Evolutionary conservation across 2,113 vertebrate genomes (phyloP), one percentile per base, ranked within the genome.

Genomic region (Origma solitaria): DNA sequence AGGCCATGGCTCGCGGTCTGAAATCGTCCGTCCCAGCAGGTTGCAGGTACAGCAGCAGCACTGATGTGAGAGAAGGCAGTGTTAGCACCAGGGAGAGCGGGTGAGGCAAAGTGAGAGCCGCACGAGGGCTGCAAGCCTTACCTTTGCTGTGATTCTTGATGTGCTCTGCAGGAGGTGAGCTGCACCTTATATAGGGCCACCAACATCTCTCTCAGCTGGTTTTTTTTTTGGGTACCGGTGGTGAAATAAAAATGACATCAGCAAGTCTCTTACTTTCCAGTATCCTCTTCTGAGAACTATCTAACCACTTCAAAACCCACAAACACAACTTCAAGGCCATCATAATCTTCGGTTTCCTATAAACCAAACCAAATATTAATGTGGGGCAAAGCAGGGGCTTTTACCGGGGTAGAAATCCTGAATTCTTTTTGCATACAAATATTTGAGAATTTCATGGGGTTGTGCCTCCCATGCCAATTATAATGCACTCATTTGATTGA

Each of bases 241-340:
- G 44, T 90, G 71, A 95, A 83, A 96, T 96, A 96, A 97, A 82
- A 91, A 96, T 97, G 91, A 98, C 97, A 97, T 98, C 98, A 98
- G 97, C 97, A 96, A 96, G 91, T 96, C 92, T 98, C 96, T 96
- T 90, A 96, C 97, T 98, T 98, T 98, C 97, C 98, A 98, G 91
- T 91, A 88, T 90, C 82, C 91, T 96, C 83, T 98, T 98, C 98
- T 98, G 97, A 98, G 97, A 98, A 98, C 73, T 93, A 94, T 73
- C 92, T 97, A 98, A 98, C 97, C 98, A 98, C 97, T 81, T 80
- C 68, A 92, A 82, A 94, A 96, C 95, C 93, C 97, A 97, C 98
- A 97, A 89, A 92, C 45, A 61, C 91, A 96, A 93, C 92, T 96
- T 95, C 80, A 84, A 47, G 37, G 62, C 62, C 68, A 94, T 94